Evolutionary conservation across 2,797 vertebrate species (phyloP).

Genomic region (Gobio occitaniae): DNA sequence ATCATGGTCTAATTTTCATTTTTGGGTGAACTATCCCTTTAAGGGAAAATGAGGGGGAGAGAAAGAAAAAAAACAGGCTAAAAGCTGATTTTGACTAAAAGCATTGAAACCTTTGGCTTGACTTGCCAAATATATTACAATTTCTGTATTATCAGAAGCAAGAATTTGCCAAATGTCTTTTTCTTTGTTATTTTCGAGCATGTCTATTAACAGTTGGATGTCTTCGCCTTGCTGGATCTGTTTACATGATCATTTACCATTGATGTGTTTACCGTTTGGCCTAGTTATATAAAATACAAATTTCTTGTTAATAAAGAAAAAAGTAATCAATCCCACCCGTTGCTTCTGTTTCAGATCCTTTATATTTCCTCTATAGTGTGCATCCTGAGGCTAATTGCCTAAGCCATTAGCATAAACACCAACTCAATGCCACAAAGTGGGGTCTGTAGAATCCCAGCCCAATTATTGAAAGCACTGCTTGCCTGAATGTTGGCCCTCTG

Average conservation of each 20-base stretch:
- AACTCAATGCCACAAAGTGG: conserved; percentile 69
- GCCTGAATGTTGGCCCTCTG: conserved; percentile 68
- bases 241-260: neutral
- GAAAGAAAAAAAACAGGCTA: neutral
- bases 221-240: neutral
- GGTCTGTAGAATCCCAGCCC: conserved; percentile 76
- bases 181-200: neutral
- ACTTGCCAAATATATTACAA: neutral
- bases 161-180: neutral
- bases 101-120: neutral
- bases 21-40: neutral
- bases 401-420: conserved; percentile 78
- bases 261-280: conserved; percentile 16
- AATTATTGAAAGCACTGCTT: conserved; percentile 75
- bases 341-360: conserved; percentile 30
- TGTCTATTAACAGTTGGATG: neutral
- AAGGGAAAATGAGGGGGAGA: neutral
- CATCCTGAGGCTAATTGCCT: conserved; percentile 77
- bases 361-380: conserved; percentile 55
- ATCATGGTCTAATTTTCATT: no score
- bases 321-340: conserved; percentile 1
- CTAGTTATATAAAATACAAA: conserved; percentile 1
- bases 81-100: neutral
- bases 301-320: conserved; percentile 26
- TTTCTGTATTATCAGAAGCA: neutral